These are phyloP conservation scores for Microchirus variegatus DNA, from an alignment of 2,797 vertebrate species.

Conservation along the genomic window DNA sequence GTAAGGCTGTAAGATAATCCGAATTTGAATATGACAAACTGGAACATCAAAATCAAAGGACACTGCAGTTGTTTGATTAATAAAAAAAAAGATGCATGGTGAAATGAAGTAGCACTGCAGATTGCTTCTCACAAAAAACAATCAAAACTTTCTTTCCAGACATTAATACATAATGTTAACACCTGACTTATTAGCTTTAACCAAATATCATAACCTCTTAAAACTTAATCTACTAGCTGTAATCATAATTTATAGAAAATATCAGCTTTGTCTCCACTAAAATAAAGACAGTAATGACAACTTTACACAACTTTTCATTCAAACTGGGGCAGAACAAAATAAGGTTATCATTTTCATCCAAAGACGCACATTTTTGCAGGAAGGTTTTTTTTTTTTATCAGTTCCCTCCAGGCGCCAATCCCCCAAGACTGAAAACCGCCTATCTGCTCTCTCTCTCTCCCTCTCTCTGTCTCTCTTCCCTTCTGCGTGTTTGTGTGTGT, in stretches of 20 bases:
- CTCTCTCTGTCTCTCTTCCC: too few species aligned
- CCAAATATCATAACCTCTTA: neutral
- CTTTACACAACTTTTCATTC: slow-evolving; percentile 1
- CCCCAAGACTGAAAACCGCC: slow-evolving; percentile 6
- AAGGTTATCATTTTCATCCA: slow-evolving; percentile 20
- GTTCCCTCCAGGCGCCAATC: slow-evolving; percentile 23
- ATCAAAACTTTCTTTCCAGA: neutral
- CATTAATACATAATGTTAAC: neutral
- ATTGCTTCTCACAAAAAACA: neutral
- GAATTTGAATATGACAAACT: too few species aligned
- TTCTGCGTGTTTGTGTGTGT: too few species aligned
- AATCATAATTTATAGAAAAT: neutral
- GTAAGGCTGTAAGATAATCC: too few species aligned
- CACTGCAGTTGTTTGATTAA: too few species aligned
- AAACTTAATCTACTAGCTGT: too few species aligned
- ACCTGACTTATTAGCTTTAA: neutral
- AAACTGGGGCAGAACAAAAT: neutral
- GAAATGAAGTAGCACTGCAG: too few species aligned
- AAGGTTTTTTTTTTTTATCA: slow-evolving; percentile 22
- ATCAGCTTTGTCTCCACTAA: neutral
- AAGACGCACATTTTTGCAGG: slow-evolving; percentile 14
- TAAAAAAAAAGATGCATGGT: too few species aligned
- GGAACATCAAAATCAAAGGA: too few species aligned
- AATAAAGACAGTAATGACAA: neutral
- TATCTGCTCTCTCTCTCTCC: slow-evolving; percentile 1